Base-by-base conservation (phyloP, 2,113 vertebrate species). In the Cynocephalus volans region DNA sequence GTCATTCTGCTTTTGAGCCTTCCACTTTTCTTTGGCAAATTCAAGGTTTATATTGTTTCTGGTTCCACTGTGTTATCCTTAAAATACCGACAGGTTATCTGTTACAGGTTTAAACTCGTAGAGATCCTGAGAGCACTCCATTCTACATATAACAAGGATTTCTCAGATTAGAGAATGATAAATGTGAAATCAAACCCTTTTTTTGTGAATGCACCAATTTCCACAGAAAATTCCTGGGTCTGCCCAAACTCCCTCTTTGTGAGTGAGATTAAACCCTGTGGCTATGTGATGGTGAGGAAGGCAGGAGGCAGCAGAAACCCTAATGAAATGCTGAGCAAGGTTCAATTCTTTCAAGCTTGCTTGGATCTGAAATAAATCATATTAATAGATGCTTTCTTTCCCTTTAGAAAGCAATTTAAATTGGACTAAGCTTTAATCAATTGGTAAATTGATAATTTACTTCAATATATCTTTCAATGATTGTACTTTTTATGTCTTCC, bases 401-500 rank as follows among this genome's bases (percentile, higher is more conserved):
- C 23, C 18, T 94, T 95, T 85, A 83, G 56, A 95, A 86, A 97
- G 90, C 62, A 95, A 96, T 50, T 97, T 81, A 90, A 54, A 41
- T 48, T 88, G 52, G 31, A 80, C 48, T 96, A 94, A 95, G 21
- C 18, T 62, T 88, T 95, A 91, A 95, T 67, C 45, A 96, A 94
- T 94, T 84, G 50, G 52, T 80, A 80, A 94, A 76, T n/a, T 91
- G 81, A 93, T 72, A 79, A 96, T 86, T 98, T 92, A 84, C 76
- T 91, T 89, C 69, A 77, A 80, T 87, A 21, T 80, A 72, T 87
- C 23, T 62, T 96, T 86, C n/a, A 87, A 73, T 81, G 84, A 84
- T 87, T 96, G 7, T 72, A 56, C 14, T 41, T 89, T 93, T 76
- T n/a, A 72, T 54, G 65, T 14, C n/a, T 10, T 83, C 36, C 58